Conservation (phyloP, 2,888 invertebrate genomes). For the Scaptomyza reducta region DNA sequence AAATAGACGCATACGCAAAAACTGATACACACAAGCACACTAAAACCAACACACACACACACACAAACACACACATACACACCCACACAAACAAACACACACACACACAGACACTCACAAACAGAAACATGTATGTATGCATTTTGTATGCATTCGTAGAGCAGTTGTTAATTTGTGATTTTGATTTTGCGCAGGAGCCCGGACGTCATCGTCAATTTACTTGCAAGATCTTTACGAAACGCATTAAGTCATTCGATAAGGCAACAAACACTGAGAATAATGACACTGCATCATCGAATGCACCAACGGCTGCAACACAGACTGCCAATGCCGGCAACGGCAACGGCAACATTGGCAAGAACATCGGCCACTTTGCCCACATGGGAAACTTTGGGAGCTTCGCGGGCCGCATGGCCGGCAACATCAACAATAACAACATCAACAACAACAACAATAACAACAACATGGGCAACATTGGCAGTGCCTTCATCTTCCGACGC, state of each 20-base stretch:
- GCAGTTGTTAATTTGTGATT: slow-evolving; percentile 15
- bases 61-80: slow-evolving; percentile 14
- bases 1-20: slow-evolving; percentile 12
- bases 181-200: slow-evolving; percentile 72
- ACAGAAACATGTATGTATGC: slow-evolving; percentile 26
- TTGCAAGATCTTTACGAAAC: slow-evolving; percentile 82
- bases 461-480: slow-evolving; percentile 15
- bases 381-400: slow-evolving; percentile 12
- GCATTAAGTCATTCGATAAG: slow-evolving; percentile 71
- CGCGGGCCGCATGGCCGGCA: slow-evolving; percentile 9
- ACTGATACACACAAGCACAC: slow-evolving; percentile 2
- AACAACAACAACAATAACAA: slow-evolving; percentile 21
- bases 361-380: slow-evolving; percentile 7
- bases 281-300: slow-evolving; percentile 5
- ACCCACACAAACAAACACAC: slow-evolving; percentile 12
- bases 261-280: slow-evolving; percentile 47
- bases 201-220: slow-evolving; percentile 83
- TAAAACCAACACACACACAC: slow-evolving; percentile 12
- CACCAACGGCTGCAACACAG: slow-evolving; percentile 6
- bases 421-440: slow-evolving; percentile 36
- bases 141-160: slow-evolving; percentile 4
- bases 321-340: background rate
- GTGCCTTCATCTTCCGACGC: slow-evolving; percentile 22
- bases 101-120: slow-evolving; percentile 13
- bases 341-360: slow-evolving; percentile 1